Base-by-base conservation (phyloP, 2,113 vertebrate species). In the Vulpes vulpes region DNA sequence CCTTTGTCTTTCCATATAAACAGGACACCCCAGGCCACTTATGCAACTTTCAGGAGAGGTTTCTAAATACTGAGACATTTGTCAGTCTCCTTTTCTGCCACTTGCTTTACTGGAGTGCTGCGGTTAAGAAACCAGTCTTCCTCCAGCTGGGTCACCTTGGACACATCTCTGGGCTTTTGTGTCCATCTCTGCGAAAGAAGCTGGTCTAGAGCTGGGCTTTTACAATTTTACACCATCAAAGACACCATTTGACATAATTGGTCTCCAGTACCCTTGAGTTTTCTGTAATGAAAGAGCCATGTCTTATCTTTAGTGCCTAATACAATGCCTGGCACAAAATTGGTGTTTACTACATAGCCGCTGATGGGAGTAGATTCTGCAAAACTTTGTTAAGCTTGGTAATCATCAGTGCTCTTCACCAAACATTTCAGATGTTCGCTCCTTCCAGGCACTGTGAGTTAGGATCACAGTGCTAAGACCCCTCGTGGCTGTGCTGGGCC, bases 1-100 rank as follows among this genome's bases (percentile, higher is more conserved):
- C 89, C 94, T 97, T 95, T 67, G 96, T 96, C 88, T 97, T 89
- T 43, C 0, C 76, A 38, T 96, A 82, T 96, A 97, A 98, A 97
- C 96, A 98, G 92, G 97, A 81, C 88, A 90, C 5, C 0, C 35
- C 11, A 67, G 12, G 4, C 53, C 67, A 81, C 85, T 96, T 89
- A 67, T 35, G 76, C 65, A 97, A 96, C 69, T 85, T 96, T 79
- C 43, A 60, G 88, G 35, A 83, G 73, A 84, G 32, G 10, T 97
- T 89, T 91, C 55, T 97, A 94, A 97, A 96, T 53, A 91, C 3
- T 85, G 53, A 83, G 73, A 49, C 60, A 59, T 60, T 73, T 64
- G 22, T 92, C 69, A 96, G 43, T 12, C 7, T 89, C 17, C 67
- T 64, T 78, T 78, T 92, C 27, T 64, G n/a, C 67, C 17, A 38